Evolutionary conservation across 2,797 vertebrate species (phyloP).

Genomic region (Sebastes oblongus): DNA sequence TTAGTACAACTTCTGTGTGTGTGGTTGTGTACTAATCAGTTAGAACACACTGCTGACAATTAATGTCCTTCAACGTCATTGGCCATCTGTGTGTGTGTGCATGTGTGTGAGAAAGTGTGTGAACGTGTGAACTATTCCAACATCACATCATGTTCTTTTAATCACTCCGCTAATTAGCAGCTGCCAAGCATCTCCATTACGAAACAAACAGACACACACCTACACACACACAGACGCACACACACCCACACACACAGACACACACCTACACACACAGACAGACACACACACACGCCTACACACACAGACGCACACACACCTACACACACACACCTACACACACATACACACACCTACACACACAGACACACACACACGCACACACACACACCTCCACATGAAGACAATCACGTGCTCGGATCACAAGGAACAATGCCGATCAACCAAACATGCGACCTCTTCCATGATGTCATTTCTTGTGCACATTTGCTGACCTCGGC

Average conservation of each 20-base stretch:
- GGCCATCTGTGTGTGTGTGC: slow-evolving; percentile 36
- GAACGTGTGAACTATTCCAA: slow-evolving; percentile 15
- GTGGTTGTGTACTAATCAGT: background rate
- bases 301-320: background rate
- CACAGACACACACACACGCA: background rate
- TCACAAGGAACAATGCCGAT: slow-evolving; percentile 62
- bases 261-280: too few relatives aligned
- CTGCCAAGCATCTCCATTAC: background rate
- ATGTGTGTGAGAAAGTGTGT: background rate
- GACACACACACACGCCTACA: too few relatives aligned
- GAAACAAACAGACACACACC: background rate
- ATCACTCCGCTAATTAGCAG: slow-evolving; percentile 39
- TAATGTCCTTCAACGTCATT: slow-evolving; percentile 55
- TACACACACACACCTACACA: slow-evolving; percentile 53
- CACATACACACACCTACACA: too few relatives aligned
- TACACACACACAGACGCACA: background rate
- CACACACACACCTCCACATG: slow-evolving; percentile 56
- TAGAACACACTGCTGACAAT: slow-evolving; percentile 29
- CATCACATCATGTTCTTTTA: slow-evolving; percentile 28
- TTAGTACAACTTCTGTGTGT: background rate
- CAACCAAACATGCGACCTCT: slow-evolving; percentile 68
- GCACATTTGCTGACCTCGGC: slow-evolving; percentile 41
- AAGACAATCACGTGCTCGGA: background rate
- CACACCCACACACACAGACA: background rate
- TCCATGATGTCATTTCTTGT: slow-evolving; percentile 65